Conservation (phyloP, 2,113 vertebrate genomes). For the Mesoclemmys tuberculata region DNA sequence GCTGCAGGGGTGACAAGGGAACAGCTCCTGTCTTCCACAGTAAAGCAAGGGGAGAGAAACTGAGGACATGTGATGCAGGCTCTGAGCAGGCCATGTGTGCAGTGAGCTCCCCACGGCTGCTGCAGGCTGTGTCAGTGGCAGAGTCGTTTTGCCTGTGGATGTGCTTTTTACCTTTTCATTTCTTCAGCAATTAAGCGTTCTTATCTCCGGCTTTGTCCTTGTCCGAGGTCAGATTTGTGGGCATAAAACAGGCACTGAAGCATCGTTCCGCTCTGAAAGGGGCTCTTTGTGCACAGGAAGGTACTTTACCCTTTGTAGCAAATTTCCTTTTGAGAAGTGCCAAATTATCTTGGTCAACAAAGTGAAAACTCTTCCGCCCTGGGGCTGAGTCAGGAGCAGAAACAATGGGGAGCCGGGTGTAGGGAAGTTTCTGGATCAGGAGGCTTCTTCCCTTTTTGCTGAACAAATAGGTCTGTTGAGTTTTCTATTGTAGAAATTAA, state of each 20-base stretch:
- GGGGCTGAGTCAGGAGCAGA: slow-evolving; percentile 48
- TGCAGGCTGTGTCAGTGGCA: slow-evolving; percentile 64
- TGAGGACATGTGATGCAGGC: background rate
- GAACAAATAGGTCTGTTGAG: slow-evolving; percentile 48
- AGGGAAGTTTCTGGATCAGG: slow-evolving; percentile 52
- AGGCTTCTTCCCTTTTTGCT: slow-evolving; percentile 55
- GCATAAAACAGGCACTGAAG: slow-evolving; percentile 69
- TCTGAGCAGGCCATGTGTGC: background rate
- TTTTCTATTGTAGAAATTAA: slow-evolving; percentile 45
- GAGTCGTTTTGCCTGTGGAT: slow-evolving; percentile 71
- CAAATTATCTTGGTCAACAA: slow-evolving; percentile 75
- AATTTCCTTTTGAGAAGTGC: slow-evolving; percentile 70
- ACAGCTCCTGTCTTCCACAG: background rate
- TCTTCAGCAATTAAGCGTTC: slow-evolving; percentile 75
- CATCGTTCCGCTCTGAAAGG: slow-evolving; percentile 71
- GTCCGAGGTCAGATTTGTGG: slow-evolving; percentile 60
- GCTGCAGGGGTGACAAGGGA: background rate
- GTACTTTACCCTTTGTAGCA: slow-evolving; percentile 66
- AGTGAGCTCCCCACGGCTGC: background rate
- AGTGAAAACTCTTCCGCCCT: slow-evolving; percentile 57
- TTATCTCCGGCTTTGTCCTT: slow-evolving; percentile 74
- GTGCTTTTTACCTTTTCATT: slow-evolving; percentile 77
- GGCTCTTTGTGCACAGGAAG: slow-evolving; percentile 61
- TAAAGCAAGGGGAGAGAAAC: background rate
- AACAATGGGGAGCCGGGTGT: slow-evolving; percentile 52